Evolutionary conservation across 2,888 invertebrate species (phyloP).

Genomic region (Petrolisthes manimaculis): DNA sequence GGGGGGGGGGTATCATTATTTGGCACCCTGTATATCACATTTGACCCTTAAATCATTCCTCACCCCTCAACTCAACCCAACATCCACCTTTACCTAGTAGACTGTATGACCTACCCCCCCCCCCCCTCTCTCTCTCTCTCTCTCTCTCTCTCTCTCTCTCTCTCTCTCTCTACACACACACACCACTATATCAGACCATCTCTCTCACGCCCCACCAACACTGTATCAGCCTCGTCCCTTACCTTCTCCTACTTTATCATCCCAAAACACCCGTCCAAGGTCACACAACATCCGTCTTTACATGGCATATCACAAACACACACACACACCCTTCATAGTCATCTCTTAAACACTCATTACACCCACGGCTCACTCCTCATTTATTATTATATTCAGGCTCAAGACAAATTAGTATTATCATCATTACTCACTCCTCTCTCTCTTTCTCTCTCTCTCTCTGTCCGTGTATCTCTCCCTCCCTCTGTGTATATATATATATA

Average conservation of each 20-base stretch:
- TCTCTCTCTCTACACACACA: neutral
- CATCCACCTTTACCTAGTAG: too few relatives aligned
- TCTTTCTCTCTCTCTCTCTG: neutral
- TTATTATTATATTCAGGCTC: too few relatives aligned
- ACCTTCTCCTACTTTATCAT: neutral
- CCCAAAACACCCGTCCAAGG: too few relatives aligned
- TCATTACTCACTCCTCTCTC: too few relatives aligned
- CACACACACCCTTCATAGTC: neutral
- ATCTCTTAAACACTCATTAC: neutral
- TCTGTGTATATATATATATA: neutral
- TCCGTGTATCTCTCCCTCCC: neutral
- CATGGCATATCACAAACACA: too few relatives aligned
- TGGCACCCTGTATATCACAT: too few relatives aligned
- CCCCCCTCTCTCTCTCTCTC: conserved; percentile 10
- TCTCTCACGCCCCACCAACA: neutral
- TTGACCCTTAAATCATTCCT: too few relatives aligned
- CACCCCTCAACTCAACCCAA: too few relatives aligned
- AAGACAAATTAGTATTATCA: too few relatives aligned
- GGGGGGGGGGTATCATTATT: too few relatives aligned
- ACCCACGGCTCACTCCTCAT: too few relatives aligned
- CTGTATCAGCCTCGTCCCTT: neutral
- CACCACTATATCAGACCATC: neutral
- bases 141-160: conserved; percentile 20
- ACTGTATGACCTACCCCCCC: neutral
- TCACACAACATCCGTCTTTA: too few relatives aligned